Conservation (phyloP, 2,888 invertebrate species). For the Halocaridina rubra region DNA sequence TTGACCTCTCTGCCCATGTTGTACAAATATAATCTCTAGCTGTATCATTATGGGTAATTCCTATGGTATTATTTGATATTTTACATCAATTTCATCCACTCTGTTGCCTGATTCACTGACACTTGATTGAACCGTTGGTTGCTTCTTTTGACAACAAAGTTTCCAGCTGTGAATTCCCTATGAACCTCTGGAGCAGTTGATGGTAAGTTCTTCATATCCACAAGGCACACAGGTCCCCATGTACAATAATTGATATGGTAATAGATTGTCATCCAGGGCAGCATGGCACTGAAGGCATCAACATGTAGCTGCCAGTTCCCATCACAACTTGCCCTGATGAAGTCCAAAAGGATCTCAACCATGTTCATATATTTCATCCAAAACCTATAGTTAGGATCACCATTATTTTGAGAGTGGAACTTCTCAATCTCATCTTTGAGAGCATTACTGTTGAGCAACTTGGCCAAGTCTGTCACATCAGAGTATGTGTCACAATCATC, state of each 20-base stretch:
- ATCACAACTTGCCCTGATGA: neutral
- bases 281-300: neutral
- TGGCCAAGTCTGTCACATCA: too few relatives aligned
- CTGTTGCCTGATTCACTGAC: neutral
- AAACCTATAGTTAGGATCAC: neutral
- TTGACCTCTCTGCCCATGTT: neutral
- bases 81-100: neutral
- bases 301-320: neutral
- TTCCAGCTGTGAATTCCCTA: neutral
- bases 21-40: neutral
- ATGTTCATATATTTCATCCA: neutral
- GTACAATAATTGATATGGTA: neutral
- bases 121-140: neutral
- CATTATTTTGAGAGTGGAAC: neutral
- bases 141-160: neutral
- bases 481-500: neutral
- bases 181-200: neutral
- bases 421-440: neutral
- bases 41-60: neutral
- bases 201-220: neutral
- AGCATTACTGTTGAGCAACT: too few relatives aligned
- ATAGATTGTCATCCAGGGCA: neutral
- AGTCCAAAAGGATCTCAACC: neutral
- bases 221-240: neutral
- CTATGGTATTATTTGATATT: neutral